Evolutionary conservation across 2,888 invertebrate species (phyloP).

Genomic region (Acanthosoma haemorrhoidale): DNA sequence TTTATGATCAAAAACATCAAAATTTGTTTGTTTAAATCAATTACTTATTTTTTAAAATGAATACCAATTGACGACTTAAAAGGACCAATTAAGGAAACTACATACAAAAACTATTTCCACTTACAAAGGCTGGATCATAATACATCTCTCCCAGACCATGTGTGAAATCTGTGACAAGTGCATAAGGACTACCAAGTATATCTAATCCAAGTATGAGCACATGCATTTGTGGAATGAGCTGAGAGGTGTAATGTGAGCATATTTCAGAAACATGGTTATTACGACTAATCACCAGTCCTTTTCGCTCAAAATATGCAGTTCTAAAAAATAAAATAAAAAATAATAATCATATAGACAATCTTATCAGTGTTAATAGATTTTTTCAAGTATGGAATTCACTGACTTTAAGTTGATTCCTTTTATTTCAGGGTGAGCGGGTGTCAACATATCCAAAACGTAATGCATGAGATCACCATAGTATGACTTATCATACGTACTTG

Average conservation of each 20-base stretch:
- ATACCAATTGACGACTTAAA: too few species aligned
- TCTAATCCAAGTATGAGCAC: slow-evolving; percentile 71
- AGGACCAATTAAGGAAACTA: neutral
- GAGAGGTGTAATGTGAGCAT: slow-evolving; percentile 61
- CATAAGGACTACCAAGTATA: slow-evolving; percentile 74
- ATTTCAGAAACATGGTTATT: slow-evolving; percentile 53
- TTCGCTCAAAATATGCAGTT: slow-evolving; percentile 61
- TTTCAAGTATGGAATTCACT: slow-evolving; percentile 38
- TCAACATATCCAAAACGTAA: slow-evolving; percentile 59
- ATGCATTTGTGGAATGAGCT: slow-evolving; percentile 73
- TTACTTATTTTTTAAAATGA: too few species aligned
- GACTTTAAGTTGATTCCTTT: slow-evolving; percentile 61
- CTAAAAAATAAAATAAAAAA: slow-evolving; percentile 47
- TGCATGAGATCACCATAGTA: slow-evolving; percentile 53
- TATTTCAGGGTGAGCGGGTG: slow-evolving; percentile 59
- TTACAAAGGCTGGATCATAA: slow-evolving; percentile 59
- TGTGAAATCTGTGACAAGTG: slow-evolving; percentile 57
- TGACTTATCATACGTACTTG: slow-evolving; percentile 45
- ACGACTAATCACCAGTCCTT: slow-evolving; percentile 53
- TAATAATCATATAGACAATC: neutral
- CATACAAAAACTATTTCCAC: neutral
- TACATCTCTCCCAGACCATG: slow-evolving; percentile 56
- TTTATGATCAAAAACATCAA: too few species aligned
- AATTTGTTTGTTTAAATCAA: too few species aligned
- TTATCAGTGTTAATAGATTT: neutral